phyloP scores from a whole-genome alignment of 2,113 vertebrate genomes.

The Saguinus midas region DNA sequence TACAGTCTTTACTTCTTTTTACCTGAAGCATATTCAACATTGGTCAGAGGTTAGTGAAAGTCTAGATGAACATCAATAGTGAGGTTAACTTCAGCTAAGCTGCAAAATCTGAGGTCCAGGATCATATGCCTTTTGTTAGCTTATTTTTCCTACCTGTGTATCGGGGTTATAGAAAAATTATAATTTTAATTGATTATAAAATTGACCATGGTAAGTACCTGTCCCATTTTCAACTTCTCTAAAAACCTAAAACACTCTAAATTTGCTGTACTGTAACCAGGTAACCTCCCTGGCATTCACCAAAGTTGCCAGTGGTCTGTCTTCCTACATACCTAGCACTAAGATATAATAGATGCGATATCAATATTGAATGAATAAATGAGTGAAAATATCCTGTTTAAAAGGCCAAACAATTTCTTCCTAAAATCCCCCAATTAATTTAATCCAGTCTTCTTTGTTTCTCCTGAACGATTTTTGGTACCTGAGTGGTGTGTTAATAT shows the following conservation, averaged over 20 bases:
- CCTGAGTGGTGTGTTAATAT: neutral
- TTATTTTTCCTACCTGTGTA: neutral
- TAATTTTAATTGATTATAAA: slow-evolving; percentile 2
- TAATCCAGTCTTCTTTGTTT: neutral
- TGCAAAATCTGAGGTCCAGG: neutral
- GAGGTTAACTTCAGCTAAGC: neutral
- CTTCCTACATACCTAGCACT: neutral
- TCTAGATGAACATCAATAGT: neutral
- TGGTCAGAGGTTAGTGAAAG: slow-evolving; percentile 27
- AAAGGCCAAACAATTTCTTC: neutral
- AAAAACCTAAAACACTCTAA: neutral
- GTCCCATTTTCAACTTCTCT: neutral
- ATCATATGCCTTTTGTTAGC: neutral
- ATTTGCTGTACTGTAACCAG: neutral
- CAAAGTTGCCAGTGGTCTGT: neutral
- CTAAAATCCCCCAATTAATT: neutral
- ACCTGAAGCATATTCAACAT: neutral
- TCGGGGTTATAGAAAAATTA: neutral
- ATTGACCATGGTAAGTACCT: neutral
- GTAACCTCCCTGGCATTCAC: neutral
- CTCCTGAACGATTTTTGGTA: neutral
- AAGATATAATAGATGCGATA: neutral
- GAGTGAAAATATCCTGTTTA: neutral
- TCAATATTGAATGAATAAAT: neutral
- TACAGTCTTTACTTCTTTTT: slow-evolving; percentile 19